Evolutionary conservation across 2,888 invertebrate species (phyloP).

Genomic region (Pandemis corylana): DNA sequence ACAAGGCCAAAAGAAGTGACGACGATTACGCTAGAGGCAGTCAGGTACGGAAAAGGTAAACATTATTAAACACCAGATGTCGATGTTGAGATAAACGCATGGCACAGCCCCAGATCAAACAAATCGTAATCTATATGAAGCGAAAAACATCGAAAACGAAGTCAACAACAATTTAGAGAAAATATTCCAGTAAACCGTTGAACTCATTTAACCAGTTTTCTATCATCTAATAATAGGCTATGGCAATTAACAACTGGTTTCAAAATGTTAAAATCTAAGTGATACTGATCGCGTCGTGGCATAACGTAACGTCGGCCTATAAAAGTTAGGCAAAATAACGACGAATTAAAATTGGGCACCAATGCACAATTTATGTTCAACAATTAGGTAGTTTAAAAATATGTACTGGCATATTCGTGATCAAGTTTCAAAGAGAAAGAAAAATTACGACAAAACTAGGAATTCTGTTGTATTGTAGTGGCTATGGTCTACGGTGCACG

Average conservation of each 20-base stretch:
- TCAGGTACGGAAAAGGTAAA: slow-evolving; percentile 14
- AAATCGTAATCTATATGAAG: slow-evolving; percentile 9
- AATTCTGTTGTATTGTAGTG: background rate
- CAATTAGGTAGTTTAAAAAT: background rate
- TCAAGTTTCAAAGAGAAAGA: background rate
- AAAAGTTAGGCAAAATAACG: too few relatives aligned
- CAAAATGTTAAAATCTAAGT: background rate
- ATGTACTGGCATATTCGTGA: too few relatives aligned
- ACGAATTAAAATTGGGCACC: background rate
- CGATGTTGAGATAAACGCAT: slow-evolving; percentile 12
- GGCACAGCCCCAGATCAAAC: slow-evolving; percentile 16
- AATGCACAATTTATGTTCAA: background rate
- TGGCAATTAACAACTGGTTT: background rate
- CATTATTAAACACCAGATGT: slow-evolving; percentile 16
- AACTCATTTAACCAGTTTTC: background rate
- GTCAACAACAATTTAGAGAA: background rate
- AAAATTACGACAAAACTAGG: background rate
- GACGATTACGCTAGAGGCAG: background rate
- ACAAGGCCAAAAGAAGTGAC: slow-evolving; percentile 21
- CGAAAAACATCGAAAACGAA: background rate
- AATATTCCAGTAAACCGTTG: background rate
- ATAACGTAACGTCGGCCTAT: background rate
- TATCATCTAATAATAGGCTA: background rate
- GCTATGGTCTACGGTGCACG: background rate
- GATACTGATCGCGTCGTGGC: background rate